Conservation (phyloP, 2,113 vertebrate species). For the Hucho hucho region DNA sequence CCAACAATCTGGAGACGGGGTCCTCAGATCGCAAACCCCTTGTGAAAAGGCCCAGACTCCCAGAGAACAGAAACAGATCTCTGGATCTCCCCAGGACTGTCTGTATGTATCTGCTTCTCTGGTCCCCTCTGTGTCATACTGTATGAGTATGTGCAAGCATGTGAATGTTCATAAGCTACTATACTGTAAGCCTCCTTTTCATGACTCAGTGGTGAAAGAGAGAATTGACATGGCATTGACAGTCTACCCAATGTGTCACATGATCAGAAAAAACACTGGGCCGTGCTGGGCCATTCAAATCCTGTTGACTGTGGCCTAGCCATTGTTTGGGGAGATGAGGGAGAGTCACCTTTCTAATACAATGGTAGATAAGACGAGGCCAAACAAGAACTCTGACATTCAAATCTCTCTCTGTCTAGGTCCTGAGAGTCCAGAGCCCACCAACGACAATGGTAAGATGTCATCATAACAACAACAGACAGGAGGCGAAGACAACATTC, state of each 20-base stretch:
- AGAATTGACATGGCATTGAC: no score
- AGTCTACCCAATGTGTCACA: no score
- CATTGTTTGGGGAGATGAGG: no score
- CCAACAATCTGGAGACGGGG: slow-evolving; percentile 67
- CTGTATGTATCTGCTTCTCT: slow-evolving; percentile 34
- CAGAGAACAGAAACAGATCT: slow-evolving; percentile 74
- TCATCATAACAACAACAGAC: slow-evolving; percentile 62
- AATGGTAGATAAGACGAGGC: no score
- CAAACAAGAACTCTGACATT: neutral
- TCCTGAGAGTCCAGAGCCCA: slow-evolving; percentile 58
- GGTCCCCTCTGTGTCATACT: neutral
- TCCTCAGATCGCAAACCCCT: slow-evolving; percentile 72
- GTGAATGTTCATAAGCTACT: neutral
- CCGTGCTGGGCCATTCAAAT: no score
- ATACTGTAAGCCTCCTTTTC: no score
- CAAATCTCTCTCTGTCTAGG: slow-evolving; percentile 51
- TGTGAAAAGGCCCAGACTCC: slow-evolving; percentile 72
- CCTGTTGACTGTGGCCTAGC: neutral
- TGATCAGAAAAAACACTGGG: no score
- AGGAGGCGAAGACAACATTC: neutral
- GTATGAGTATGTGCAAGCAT: neutral
- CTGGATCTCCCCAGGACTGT: slow-evolving; percentile 66
- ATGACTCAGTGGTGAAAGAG: no score
- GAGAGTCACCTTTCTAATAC: no score
- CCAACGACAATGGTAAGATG: slow-evolving; percentile 55